Conservation (phyloP, 2,888 invertebrate genomes). For the Eupelmus urozonus region DNA sequence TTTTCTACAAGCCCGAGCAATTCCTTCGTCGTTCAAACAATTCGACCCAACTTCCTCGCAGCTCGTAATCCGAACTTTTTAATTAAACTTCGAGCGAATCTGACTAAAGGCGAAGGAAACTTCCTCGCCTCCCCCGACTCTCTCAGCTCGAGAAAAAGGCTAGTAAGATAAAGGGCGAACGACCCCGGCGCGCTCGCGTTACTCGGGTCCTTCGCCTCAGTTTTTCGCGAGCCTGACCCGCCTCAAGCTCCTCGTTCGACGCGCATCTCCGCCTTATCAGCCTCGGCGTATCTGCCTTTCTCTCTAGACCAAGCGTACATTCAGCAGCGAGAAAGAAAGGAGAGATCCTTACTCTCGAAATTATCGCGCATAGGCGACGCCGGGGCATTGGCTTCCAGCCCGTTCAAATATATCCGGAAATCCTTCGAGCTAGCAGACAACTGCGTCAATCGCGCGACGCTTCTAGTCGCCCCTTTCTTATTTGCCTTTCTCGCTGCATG, state of each 20-base stretch:
- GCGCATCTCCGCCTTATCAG: conserved; percentile 44
- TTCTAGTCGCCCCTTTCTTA: background rate
- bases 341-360: conserved; percentile 50
- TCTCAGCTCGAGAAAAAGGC: conserved; percentile 13
- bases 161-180: conserved; percentile 54
- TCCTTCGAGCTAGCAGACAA: conserved; percentile 34
- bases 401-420: background rate
- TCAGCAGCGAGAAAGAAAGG: background rate
- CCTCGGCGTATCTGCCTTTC: conserved; percentile 16
- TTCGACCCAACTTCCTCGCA: conserved; percentile 40
- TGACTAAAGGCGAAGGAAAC: conserved; percentile 10
- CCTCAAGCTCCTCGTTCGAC: conserved; percentile 44
- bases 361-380: conserved; percentile 28
- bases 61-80: conserved; percentile 54
- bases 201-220: conserved; percentile 51
- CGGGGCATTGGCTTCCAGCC: conserved; percentile 57
- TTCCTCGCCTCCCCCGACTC: background rate
- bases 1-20: conserved; percentile 24
- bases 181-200: conserved; percentile 46
- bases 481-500: conserved; percentile 31
- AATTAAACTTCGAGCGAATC: conserved; percentile 50
- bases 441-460: conserved; percentile 45
- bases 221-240: conserved; percentile 53
- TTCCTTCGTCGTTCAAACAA: conserved; percentile 26
- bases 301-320: background rate